phyloP scores from a whole-genome alignment of 2,113 vertebrate species.

The Elephantulus edwardii region DNA sequence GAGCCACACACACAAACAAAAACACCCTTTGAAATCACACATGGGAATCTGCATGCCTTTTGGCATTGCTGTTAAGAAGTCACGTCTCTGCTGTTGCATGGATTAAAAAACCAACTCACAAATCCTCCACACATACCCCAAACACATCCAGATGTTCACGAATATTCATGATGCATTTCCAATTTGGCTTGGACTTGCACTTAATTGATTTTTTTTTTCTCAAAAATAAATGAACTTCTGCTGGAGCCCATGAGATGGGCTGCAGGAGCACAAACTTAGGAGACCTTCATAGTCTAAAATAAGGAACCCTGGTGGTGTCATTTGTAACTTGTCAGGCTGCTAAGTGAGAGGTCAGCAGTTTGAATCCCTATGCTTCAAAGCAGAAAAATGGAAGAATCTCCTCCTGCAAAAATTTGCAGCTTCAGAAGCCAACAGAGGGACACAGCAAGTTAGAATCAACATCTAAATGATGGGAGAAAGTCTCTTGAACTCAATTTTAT shows the following conservation, averaged over 20 bases:
- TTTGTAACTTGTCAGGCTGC: no score
- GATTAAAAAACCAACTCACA: constrained; percentile 60
- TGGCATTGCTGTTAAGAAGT: constrained; percentile 62
- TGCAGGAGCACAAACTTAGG: constrained; percentile 45
- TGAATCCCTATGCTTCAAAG: no score
- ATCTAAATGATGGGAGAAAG: constrained; percentile 48
- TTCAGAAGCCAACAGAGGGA: no score
- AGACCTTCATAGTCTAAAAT: constrained; percentile 29
- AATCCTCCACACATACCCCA: constrained; percentile 48
- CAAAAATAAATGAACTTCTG: constrained; percentile 66
- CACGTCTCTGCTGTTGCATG: neutral
- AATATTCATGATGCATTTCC: constrained; percentile 70
- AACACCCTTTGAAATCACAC: constrained; percentile 74
- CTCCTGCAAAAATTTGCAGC: no score
- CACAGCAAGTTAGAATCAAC: no score
- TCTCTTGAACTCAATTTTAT: constrained; percentile 37
- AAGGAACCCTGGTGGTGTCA: no score
- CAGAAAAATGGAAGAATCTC: no score
- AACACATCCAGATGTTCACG: constrained; percentile 81
- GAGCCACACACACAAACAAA: constrained; percentile 41
- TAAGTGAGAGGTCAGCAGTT: no score
- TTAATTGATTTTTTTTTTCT: constrained; percentile 75
- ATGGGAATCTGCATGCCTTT: constrained; percentile 73
- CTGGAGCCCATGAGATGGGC: constrained; percentile 49
- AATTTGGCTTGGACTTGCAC: constrained; percentile 67